Conservation (phyloP, 2,113 vertebrate species). For the Alectura lathami region DNA sequence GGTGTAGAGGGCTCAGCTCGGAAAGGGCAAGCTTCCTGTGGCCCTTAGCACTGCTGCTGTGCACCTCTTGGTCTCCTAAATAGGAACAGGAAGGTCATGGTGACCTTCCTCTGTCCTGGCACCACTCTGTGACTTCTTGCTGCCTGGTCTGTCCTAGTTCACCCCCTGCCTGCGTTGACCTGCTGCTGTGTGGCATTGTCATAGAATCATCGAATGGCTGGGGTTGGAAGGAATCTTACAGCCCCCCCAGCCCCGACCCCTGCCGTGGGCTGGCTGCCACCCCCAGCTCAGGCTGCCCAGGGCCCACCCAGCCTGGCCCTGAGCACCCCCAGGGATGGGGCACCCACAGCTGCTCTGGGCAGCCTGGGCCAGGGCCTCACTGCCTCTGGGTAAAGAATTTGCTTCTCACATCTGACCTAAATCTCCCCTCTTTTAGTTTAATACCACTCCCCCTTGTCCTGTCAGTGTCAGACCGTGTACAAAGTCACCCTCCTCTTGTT, state of each 20-base stretch:
- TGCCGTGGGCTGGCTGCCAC: too few species aligned
- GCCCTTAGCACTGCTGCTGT: background rate
- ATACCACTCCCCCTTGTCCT: too few species aligned
- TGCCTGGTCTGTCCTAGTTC: background rate
- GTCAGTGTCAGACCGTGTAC: background rate
- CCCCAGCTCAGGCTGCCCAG: background rate
- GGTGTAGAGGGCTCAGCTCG: accelerated
- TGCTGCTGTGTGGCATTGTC: background rate
- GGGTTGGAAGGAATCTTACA: background rate
- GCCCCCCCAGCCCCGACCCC: background rate
- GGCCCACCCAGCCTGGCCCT: background rate
- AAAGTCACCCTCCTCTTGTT: background rate
- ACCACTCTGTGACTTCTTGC: background rate
- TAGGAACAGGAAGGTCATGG: background rate
- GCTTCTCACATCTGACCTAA: background rate
- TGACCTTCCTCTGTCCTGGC: accelerated
- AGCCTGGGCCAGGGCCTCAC: background rate
- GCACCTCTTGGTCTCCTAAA: background rate
- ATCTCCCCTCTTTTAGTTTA: background rate
- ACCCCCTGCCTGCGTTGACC: background rate
- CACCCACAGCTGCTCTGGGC: background rate
- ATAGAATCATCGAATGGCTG: background rate
- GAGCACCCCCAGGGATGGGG: background rate
- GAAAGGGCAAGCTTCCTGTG: background rate
- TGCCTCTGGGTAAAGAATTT: background rate